Evolutionary conservation across 2,113 vertebrate genomes (phyloP).

Genomic region (Crotalus viridis): DNA sequence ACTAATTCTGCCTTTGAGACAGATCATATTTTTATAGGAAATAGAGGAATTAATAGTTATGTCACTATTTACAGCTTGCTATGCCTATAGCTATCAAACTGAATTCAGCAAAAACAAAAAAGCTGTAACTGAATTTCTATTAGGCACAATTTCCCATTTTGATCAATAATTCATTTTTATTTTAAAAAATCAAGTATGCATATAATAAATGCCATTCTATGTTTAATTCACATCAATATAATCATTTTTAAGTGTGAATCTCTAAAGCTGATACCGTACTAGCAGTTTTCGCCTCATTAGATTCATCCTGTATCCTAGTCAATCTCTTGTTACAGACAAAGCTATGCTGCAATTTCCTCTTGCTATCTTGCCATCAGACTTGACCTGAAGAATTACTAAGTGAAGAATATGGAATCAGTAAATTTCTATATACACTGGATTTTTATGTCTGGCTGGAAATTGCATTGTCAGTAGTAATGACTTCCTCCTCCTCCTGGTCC

Average conservation of each 20-base stretch:
- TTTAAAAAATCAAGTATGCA: neutral
- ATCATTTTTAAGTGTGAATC: neutral
- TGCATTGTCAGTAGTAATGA: neutral
- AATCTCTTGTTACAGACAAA: neutral
- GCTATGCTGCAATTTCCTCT: neutral
- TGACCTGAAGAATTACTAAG: constrained; percentile 11
- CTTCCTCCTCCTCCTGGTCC: neutral
- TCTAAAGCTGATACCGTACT: neutral
- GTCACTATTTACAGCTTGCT: neutral
- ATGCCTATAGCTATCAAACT: neutral
- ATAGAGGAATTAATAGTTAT: neutral
- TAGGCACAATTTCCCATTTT: neutral
- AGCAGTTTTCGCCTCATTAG: neutral
- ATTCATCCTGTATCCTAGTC: neutral
- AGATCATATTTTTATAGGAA: neutral
- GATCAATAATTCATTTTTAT: neutral
- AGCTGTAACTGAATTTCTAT: neutral
- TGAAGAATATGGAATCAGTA: constrained; percentile 3
- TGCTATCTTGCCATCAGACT: neutral
- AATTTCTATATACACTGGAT: constrained; percentile 29
- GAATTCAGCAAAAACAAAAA: neutral
- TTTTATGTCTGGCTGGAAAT: neutral
- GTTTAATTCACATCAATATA: neutral
- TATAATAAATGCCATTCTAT: neutral
- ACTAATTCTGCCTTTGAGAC: neutral